Evolutionary conservation across 2,113 vertebrate genomes (phyloP), one percentile per base, ranked within the genome.

Genomic region (Seriola quinqueradiata): DNA sequence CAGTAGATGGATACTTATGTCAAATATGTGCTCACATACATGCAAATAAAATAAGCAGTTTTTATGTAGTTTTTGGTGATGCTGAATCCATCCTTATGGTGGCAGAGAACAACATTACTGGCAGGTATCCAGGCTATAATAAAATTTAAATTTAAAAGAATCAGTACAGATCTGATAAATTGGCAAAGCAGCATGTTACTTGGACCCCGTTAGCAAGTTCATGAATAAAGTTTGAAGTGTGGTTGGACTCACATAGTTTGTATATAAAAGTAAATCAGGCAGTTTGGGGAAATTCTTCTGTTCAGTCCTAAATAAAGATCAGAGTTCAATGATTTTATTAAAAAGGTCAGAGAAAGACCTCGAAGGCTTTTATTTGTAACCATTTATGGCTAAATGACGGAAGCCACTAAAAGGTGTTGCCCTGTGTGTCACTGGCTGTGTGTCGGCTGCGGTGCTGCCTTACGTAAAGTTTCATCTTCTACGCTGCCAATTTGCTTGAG

Each of bases 401-500:
- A 23, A n/a, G 25, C 55, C 36, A 4, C 0, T 48, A 8, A 74
- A 55, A 57, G 16, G 50, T n/a, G 19, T 8, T 50, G 0, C 16
- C 16, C 16, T 54, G 52, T 54, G 38, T 42, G 19, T 14, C 28
- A 4, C 54, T 19, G 38, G 36, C 25, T 36, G 54, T 11, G 52
- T 14, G 23, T 52, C 66, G 28, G 40, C 34, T 32, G 38, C 50
- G 36, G 5, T 34, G 34, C 77, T 79, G 44, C 17, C 57, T 57
- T 13, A 57, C 25, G 21, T 72, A 55, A 52, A 76, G 32, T 70
- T 69, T 52, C 17, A 54, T 71, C 59, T 40, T 60, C 23, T 34
- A 57, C 48, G 2, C 52, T 57, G n/a, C 42, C 68, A 82, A 44
- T 79, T 81, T 89, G 8, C 68, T 70, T 40, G 66, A 75, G 65